Evolutionary conservation across 2,888 invertebrate species (phyloP).

Genomic region (Cantharis nigra): DNA sequence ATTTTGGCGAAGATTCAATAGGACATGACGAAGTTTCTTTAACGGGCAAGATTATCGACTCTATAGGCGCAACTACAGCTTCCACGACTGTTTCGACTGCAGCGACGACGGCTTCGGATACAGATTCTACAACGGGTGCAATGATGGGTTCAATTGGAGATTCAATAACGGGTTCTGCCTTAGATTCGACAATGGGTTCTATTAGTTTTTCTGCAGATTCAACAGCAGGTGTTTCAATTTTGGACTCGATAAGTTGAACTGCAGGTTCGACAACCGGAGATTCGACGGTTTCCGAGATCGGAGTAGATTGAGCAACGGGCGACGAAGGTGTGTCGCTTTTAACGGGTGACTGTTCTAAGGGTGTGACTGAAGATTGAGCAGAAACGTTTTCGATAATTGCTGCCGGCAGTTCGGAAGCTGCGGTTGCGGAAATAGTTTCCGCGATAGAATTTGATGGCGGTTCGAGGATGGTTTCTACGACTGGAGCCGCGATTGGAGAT

Average conservation of each 20-base stretch:
- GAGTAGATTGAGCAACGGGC: constrained; percentile 11
- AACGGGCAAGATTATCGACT: background rate
- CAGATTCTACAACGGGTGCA: background rate
- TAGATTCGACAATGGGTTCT: background rate
- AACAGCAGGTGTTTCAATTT: background rate
- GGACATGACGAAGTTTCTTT: background rate
- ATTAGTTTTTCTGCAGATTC: constrained; percentile 1
- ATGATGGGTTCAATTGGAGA: background rate
- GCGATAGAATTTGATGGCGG: constrained; percentile 13
- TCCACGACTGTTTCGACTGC: background rate
- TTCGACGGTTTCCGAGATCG: background rate
- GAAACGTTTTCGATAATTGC: constrained; percentile 18
- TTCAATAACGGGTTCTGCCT: background rate
- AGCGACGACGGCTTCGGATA: background rate
- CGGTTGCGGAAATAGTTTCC: constrained; percentile 11
- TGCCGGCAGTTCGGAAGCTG: constrained; percentile 22
- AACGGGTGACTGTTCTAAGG: background rate
- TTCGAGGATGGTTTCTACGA: constrained; percentile 33
- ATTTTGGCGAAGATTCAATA: background rate
- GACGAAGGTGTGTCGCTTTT: background rate
- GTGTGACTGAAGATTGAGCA: constrained; percentile 15
- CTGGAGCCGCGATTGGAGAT: constrained; percentile 23
- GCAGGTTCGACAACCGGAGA: background rate
- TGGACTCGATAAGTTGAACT: background rate
- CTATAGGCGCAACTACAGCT: background rate